A percentile compares a stretch with the other conserved stretches of the same genome.
Evolutionary conservation across 2,113 vertebrate genomes (phyloP).

Genomic region (Nothoprocta pentlandii): DNA sequence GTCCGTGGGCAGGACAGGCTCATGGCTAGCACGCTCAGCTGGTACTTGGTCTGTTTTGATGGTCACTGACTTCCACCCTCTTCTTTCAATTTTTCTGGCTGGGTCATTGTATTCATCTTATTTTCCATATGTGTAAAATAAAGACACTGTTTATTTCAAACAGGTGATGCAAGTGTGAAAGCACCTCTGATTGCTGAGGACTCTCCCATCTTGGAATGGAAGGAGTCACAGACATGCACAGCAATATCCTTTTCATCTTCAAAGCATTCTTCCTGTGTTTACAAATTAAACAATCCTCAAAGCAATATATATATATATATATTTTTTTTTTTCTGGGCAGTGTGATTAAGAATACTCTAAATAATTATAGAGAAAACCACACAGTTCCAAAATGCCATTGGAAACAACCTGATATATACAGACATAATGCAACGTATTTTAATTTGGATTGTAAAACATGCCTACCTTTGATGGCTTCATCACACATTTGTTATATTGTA

Average conservation of each 20-base stretch:
- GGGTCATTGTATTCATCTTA: not conserved
- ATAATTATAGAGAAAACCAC: slow-evolving; percentile 12
- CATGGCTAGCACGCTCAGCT: not conserved
- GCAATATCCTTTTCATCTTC: slow-evolving; percentile 52
- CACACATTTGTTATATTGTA: slow-evolving; percentile 64
- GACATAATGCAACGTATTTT: not conserved
- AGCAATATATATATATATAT: not conserved
- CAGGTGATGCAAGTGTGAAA: slow-evolving; percentile 10
- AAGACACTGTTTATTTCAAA: slow-evolving; percentile 11
- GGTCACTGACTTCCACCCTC: not conserved
- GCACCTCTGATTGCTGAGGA: not conserved
- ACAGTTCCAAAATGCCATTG: not conserved
- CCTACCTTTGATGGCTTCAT: slow-evolving; percentile 59
- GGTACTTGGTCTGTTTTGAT: slow-evolving; percentile 6
- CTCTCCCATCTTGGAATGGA: not conserved
- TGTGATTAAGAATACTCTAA: not conserved
- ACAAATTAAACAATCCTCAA: slow-evolving; percentile 36
- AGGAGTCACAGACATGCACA: not conserved
- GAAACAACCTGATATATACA: not conserved
- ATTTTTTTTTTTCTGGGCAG: not conserved
- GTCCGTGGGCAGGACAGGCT: not conserved
- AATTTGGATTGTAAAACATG: slow-evolving; percentile 59
- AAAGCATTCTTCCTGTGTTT: slow-evolving; percentile 41
- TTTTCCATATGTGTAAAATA: slow-evolving; percentile 20
- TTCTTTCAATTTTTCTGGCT: not conserved